Percentiles rank a stretch among this genome's conserved stretches.
phyloP scores from a whole-genome alignment of 1,140 invertebrate genomes.

The Drosophila bipectinata region DNA sequence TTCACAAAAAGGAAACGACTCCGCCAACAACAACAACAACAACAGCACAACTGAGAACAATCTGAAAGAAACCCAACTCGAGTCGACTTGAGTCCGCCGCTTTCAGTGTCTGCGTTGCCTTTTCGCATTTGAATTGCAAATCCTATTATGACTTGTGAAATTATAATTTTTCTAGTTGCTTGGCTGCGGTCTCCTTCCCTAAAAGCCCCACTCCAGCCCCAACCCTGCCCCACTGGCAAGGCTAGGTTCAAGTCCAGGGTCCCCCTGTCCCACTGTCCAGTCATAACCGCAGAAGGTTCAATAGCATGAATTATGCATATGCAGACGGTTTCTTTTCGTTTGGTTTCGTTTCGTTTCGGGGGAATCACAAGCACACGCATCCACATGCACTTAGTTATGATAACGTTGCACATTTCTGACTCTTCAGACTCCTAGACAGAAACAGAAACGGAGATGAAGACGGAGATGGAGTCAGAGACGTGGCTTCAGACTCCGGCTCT shows the following conservation, averaged over 20 bases:
- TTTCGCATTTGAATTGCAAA: constrained; percentile 83
- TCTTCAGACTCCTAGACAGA: constrained; percentile 31
- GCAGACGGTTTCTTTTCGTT: constrained; percentile 70
- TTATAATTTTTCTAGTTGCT: constrained; percentile 80
- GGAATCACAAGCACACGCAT: constrained; percentile 71
- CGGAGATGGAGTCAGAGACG: constrained; percentile 4
- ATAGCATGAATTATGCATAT: constrained; percentile 84
- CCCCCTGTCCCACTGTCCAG: constrained; percentile 55
- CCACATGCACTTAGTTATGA: constrained; percentile 79
- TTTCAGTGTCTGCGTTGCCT: constrained; percentile 60
- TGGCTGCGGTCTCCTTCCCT: constrained; percentile 37
- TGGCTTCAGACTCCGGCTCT: constrained; percentile 33
- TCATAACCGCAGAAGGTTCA: constrained; percentile 73
- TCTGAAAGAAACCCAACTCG: constrained; percentile 41
- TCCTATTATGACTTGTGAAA: constrained; percentile 84
- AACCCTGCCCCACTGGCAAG: constrained; percentile 8
- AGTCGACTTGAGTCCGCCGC: constrained; percentile 40
- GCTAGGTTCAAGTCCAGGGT: constrained; percentile 67
- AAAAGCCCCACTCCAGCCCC: not conserved
- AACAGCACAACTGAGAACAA: constrained; percentile 21
- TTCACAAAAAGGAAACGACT: constrained; percentile 57
- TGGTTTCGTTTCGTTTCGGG: constrained; percentile 46
- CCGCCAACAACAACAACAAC: constrained; percentile 18
- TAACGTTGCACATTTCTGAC: constrained; percentile 78
- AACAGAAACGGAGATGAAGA: constrained; percentile 2